Evolutionary conservation across 2,888 invertebrate species (phyloP).

Genomic region (Notodonta dromedarius): DNA sequence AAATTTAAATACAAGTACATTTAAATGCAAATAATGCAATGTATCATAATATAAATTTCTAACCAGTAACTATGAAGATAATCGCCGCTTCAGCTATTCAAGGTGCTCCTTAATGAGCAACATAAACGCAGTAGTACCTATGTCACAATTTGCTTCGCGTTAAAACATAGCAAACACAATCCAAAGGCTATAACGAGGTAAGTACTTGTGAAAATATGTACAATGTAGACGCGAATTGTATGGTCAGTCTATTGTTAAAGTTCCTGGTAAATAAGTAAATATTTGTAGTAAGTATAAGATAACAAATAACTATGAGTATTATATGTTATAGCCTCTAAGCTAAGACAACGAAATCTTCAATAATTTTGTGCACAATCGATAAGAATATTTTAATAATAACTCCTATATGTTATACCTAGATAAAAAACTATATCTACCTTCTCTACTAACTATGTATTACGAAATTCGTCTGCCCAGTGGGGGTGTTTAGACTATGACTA

Average conservation of each 20-base stretch:
- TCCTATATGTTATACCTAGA: background rate
- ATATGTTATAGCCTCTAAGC: background rate
- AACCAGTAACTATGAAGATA: background rate
- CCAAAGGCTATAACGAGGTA: background rate
- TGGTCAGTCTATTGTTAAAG: background rate
- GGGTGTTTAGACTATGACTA: no score
- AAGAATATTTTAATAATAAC: background rate
- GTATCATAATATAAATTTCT: background rate
- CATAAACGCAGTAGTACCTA: slow-evolving; percentile 10
- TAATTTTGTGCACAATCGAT: background rate
- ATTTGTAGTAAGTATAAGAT: background rate
- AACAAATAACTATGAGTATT: background rate
- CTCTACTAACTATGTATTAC: no score
- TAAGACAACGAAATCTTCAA: background rate
- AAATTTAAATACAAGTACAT: no score
- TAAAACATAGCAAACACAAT: slow-evolving; percentile 14
- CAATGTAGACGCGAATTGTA: background rate
- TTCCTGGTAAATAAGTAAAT: background rate
- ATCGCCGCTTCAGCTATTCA: slow-evolving; percentile 14
- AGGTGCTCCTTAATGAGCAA: slow-evolving; percentile 19
- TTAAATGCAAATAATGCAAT: no score
- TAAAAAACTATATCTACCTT: no score
- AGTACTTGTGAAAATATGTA: background rate
- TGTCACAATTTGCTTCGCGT: slow-evolving; percentile 17
- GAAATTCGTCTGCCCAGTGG: no score